These are phyloP conservation scores for Paradisaea rubra DNA, from an alignment of 2,113 vertebrate species.

Conservation along the genomic window DNA sequence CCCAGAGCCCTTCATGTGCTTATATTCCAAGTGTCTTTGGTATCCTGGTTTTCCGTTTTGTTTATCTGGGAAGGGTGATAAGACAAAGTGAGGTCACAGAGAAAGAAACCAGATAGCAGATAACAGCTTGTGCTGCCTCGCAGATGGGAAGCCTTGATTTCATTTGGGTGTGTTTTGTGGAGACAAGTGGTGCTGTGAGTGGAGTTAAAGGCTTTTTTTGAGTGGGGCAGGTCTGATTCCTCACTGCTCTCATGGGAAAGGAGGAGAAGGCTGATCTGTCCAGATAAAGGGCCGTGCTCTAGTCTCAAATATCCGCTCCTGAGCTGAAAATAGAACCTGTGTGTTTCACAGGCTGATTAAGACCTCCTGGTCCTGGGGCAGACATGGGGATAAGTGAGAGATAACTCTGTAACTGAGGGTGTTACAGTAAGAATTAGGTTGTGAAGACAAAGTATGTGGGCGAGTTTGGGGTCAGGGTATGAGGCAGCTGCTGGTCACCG, in stretches of 20 bases:
- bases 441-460: neutral
- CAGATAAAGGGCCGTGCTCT: neutral
- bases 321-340: conserved; percentile 10
- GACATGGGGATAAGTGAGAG: neutral
- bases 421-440: neutral
- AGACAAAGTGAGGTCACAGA: neutral
- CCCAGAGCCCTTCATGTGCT: neutral
- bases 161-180: neutral
- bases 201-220: neutral
- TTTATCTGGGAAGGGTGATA: neutral
- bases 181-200: neutral
- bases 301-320: neutral
- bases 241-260: neutral
- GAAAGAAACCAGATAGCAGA: neutral
- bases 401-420: neutral
- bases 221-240: neutral
- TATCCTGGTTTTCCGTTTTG: neutral
- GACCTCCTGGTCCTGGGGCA: neutral
- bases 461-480: neutral
- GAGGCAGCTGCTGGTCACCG: neutral
- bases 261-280: neutral
- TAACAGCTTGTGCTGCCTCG: neutral
- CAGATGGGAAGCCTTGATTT: neutral
- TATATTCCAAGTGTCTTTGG: neutral
- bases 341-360: conserved; percentile 13